Evolutionary conservation across 2,113 vertebrate genomes (phyloP), one percentile per base, ranked within the genome.

Genomic region (Gambusia affinis): DNA sequence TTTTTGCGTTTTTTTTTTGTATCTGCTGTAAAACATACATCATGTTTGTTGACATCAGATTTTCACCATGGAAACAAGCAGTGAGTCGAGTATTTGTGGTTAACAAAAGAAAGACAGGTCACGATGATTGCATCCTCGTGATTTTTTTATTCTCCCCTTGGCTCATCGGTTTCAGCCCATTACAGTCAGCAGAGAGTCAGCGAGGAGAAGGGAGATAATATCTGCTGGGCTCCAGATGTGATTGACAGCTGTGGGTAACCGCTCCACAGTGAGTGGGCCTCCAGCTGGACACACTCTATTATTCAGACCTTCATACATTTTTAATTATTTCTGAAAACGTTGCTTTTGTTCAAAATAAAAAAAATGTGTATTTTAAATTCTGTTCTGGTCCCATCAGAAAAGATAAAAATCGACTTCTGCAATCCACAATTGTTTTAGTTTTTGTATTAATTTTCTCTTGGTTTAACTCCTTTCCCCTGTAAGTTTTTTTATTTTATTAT

Each of bases 181-280:
- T 19, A 6, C 12, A 42, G 39, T 42, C 39, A 42, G 39, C 72
- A 63, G 64, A 11, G 17, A 64, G 62, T 80, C 64, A 44, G 64
- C 12, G 15, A 76, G 57, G 62, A 68, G 72, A 81, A 44, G 62
- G 75, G 75, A 37, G 77, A 76, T 79, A 8, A 73, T 67, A 66
- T 77, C 78, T 75, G 67, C 71, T 39, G 73, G 67, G 61, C 35
- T 78, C 35, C 33, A 30, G 29, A 17, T 12, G 0, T 87, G 86
- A 90, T 63, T 83, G 86, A 76, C 88, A 82, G 76, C 65, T 66
- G 44, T 47, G 44, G 44, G 44, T 47, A 19, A 47, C 44, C 15
- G 44, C 14, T 47, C 44, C 44, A 47, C 44, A 47, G 17, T 65
- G 44, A 10, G 67, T 54, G 75, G 0, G 65, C 69, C 67, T 12